Evolutionary conservation across 2,113 vertebrate species (phyloP).

Genomic region (Grus americana): DNA sequence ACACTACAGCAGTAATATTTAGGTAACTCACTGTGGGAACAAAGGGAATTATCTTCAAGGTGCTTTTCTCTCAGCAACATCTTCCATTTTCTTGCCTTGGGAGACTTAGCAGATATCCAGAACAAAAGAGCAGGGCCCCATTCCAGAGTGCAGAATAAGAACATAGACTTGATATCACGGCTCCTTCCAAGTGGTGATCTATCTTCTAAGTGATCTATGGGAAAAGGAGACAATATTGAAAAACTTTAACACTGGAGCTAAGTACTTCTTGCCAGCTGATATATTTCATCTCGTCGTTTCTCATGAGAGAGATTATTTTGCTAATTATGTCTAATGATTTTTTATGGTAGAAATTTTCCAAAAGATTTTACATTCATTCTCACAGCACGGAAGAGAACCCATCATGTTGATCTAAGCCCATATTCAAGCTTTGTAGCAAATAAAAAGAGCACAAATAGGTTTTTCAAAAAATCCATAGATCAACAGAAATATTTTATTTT

Average conservation of each 20-base stretch:
- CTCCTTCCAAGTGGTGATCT: background rate
- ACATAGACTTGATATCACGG: rapidly evolving
- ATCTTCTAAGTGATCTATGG: background rate
- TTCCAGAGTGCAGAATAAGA: background rate
- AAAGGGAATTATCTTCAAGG: slow-evolving; percentile 7
- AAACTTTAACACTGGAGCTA: background rate
- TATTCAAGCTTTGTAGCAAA: background rate
- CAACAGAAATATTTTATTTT: background rate
- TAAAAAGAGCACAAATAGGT: background rate
- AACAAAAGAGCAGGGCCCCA: background rate
- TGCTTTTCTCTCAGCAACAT: background rate
- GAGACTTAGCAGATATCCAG: background rate
- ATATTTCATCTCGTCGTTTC: background rate
- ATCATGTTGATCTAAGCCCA: background rate
- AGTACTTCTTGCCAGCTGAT: background rate
- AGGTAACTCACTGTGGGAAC: background rate
- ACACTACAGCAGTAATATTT: background rate
- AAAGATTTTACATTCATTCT: background rate
- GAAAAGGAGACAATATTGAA: background rate
- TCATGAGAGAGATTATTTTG: background rate
- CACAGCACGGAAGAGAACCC: background rate
- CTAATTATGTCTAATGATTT: background rate
- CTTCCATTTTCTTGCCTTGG: background rate
- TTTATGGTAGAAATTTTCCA: background rate
- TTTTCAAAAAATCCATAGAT: background rate